These are phyloP conservation scores for Burhinus oedicnemus DNA, from an alignment of 2,113 vertebrate species.

Conservation along the genomic window DNA sequence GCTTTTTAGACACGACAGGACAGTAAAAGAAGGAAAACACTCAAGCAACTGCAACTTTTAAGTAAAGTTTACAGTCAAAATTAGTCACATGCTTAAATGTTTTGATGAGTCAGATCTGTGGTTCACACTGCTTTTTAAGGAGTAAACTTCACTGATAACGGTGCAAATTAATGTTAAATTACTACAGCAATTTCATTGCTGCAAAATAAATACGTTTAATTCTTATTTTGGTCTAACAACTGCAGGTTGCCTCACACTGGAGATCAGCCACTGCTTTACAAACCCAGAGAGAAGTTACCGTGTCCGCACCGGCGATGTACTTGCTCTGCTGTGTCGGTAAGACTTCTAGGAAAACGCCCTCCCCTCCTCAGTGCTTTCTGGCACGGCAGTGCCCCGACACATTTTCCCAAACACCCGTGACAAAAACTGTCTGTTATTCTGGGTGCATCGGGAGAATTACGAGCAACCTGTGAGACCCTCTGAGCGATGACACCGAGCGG, in stretches of 20 bases:
- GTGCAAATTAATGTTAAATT: not conserved
- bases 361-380: not conserved
- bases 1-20: not conserved
- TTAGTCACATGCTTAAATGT: not conserved
- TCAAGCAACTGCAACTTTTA: not conserved
- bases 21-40: not conserved
- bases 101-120: not conserved
- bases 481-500: accelerated
- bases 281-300: not conserved
- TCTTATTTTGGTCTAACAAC: not conserved
- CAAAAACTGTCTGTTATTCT: not conserved
- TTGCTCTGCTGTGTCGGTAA: not conserved
- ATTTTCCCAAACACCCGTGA: not conserved
- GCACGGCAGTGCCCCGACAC: not conserved
- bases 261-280: not conserved
- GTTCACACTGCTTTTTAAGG: not conserved
- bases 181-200: not conserved
- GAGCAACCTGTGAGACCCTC: not conserved
- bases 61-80: not conserved
- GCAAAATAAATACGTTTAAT: not conserved
- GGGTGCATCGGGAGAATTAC: not conserved
- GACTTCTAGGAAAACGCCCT: accelerated
- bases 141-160: not conserved
- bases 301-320: not conserved
- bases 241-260: not conserved